Percentiles rank a stretch among this genome's conserved stretches.
phyloP scores from a whole-genome alignment of 2,113 vertebrate genomes.

The Gymnocephalus cernua region DNA sequence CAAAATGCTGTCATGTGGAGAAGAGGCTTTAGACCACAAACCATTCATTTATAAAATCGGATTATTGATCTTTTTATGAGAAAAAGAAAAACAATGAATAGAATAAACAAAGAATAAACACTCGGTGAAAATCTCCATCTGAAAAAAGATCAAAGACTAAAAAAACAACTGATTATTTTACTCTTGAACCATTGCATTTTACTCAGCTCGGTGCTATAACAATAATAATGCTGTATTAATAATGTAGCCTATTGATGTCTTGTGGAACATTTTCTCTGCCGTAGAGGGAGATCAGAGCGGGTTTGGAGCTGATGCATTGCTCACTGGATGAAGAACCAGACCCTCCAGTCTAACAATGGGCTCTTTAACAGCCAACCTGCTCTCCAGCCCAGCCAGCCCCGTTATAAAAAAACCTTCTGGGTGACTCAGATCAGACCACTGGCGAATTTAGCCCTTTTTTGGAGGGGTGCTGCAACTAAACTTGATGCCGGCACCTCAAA shows the following conservation, averaged over 20 bases:
- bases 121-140: neutral
- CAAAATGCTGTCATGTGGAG: neutral
- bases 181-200: neutral
- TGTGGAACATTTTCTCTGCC: neutral
- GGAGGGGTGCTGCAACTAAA: no score
- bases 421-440: constrained; percentile 44
- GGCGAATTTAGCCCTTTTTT: no score
- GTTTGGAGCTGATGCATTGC: constrained; percentile 16
- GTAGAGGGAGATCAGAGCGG: neutral
- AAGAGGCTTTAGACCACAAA: neutral
- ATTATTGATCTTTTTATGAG: neutral
- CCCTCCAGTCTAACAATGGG: constrained; percentile 23
- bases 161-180: neutral
- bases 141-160: neutral
- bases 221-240: constrained; percentile 2
- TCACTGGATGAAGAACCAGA: constrained; percentile 15
- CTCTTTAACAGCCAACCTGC: constrained; percentile 35
- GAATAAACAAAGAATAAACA: neutral
- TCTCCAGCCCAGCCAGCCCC: neutral
- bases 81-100: neutral
- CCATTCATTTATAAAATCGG: neutral
- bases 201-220: neutral
- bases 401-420: constrained; percentile 23
- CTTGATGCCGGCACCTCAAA: no score
- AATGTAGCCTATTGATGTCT: constrained; percentile 9